Percentiles rank a stretch among this genome's conserved stretches.
phyloP scores from a whole-genome alignment of 2,113 vertebrate species.

The Callipepla californica region DNA sequence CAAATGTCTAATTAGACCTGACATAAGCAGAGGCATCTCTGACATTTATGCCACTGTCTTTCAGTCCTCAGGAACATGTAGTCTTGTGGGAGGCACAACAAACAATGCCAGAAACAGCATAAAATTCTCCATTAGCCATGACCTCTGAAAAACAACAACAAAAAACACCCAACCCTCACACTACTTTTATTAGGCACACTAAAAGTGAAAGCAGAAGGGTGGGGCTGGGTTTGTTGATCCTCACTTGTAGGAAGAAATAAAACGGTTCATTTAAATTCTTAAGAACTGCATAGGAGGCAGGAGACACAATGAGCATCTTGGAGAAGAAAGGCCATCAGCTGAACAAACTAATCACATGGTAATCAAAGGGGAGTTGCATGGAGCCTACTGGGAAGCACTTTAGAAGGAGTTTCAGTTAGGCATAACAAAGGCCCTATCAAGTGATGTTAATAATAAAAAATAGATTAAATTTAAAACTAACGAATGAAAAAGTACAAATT shows the following conservation, averaged over 20 bases:
- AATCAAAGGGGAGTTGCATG: constrained; percentile 83
- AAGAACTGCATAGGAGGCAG: constrained; percentile 83
- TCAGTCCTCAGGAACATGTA: constrained; percentile 68
- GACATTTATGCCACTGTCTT: constrained; percentile 80
- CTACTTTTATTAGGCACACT: constrained; percentile 82
- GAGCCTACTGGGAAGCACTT: constrained; percentile 78
- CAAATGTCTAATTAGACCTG: constrained; percentile 81
- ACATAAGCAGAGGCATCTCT: constrained; percentile 73
- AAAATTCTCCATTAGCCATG: constrained; percentile 79
- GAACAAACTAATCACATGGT: constrained; percentile 86
- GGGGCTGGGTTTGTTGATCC: constrained; percentile 79
- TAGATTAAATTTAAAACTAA: constrained; percentile 3
- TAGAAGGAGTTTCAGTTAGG: constrained; percentile 72
- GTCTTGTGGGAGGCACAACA: constrained; percentile 79
- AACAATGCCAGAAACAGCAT: constrained; percentile 82
- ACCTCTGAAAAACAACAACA: constrained; percentile 70
- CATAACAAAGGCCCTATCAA: background rate
- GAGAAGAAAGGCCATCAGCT: constrained; percentile 83
- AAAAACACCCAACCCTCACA: constrained; percentile 1
- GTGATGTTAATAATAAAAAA: constrained; percentile 65
- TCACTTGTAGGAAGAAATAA: constrained; percentile 86
- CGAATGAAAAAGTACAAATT: background rate
- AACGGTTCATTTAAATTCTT: constrained; percentile 91
- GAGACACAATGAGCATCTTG: constrained; percentile 83
- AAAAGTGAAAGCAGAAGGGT: constrained; percentile 82